Evolutionary conservation across 2,797 vertebrate species (phyloP), one percentile per base, ranked within the genome.

Genomic region (Numenius phaeopus): DNA sequence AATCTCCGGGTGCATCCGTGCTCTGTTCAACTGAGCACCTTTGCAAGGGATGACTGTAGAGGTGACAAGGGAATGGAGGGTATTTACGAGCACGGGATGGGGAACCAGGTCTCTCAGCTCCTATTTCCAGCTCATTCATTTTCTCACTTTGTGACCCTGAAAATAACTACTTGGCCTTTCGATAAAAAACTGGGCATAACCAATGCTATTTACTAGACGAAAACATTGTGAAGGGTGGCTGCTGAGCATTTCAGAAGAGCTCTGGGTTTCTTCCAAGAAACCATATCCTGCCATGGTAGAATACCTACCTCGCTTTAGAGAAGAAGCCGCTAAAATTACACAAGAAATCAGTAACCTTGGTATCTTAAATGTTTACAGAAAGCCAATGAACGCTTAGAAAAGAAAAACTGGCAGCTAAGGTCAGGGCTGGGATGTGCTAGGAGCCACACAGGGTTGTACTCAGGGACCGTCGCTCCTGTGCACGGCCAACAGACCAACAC

Each of bases 391-490:
- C 11, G 20, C 37, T 76, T 49, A 16, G 26, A 47, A 66, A 77
- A 78, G 13, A 30, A 59, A 55, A 44, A 2, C 15, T 32, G 24
- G 22, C 40, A 42, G 58, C 34, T 52, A 15, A 47, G 37, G 27
- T 24, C 27, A 19, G 26, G 59, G 24, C 19, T 13, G 21, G 19
- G 37, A 34, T 9, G 12, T n/a, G 34, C 34, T 32, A 30, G 64
- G 17, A 54, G 27, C 27, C 12, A 5, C 2, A 11, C 16, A 2
- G 0, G 2, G 32, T 11, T 20, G 24, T 54, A 16, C 32, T 20
- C 0, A 0, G 40, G 21, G 32, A 39, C 20, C 2, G 0, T 37
- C 39, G 5, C n/a, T 23, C 20, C n/a, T 12, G 39, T 3, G 1
- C 17, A 5, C 32, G 18, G 27, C 27, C 34, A 62, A 10, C 34